These are phyloP conservation scores for Leptodactylus fallax DNA, from an alignment of 2,797 vertebrate genomes.

Conservation along the genomic window DNA sequence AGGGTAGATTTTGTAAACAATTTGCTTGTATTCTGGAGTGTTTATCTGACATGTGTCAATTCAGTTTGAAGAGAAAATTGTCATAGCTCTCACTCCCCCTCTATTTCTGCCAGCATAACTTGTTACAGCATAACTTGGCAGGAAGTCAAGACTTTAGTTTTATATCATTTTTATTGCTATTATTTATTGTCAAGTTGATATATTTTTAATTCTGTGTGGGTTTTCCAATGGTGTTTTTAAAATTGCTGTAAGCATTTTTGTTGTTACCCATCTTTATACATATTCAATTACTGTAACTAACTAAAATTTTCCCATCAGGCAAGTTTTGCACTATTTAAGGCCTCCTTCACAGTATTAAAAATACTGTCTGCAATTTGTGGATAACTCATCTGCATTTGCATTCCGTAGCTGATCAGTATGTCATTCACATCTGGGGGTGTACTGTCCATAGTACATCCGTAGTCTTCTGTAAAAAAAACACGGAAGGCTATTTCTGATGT, in stretches of 20 bases:
- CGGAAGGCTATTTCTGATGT: too few relatives aligned
- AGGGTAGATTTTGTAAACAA: not conserved
- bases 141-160: not conserved
- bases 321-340: too few relatives aligned
- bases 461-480: too few relatives aligned
- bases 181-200: not conserved
- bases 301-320: too few relatives aligned
- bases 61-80: not conserved
- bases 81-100: not conserved
- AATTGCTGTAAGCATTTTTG: not conserved
- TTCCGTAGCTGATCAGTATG: too few relatives aligned
- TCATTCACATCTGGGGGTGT: too few relatives aligned
- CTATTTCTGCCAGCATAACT: not conserved
- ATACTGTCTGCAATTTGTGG: too few relatives aligned
- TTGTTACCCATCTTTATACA: not conserved
- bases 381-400: too few relatives aligned
- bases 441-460: too few relatives aligned
- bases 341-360: too few relatives aligned
- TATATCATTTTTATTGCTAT: not conserved
- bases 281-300: too few relatives aligned
- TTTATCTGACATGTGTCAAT: not conserved
- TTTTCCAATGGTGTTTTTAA: not conserved
- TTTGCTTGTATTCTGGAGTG: not conserved
- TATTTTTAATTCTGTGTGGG: not conserved
- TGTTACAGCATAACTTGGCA: not conserved